A percentile compares a stretch with the other conserved stretches of the same genome.
These are phyloP conservation scores for Mythimna loreyi DNA, from an alignment of 2,888 invertebrate genomes.

Conservation along the genomic window DNA sequence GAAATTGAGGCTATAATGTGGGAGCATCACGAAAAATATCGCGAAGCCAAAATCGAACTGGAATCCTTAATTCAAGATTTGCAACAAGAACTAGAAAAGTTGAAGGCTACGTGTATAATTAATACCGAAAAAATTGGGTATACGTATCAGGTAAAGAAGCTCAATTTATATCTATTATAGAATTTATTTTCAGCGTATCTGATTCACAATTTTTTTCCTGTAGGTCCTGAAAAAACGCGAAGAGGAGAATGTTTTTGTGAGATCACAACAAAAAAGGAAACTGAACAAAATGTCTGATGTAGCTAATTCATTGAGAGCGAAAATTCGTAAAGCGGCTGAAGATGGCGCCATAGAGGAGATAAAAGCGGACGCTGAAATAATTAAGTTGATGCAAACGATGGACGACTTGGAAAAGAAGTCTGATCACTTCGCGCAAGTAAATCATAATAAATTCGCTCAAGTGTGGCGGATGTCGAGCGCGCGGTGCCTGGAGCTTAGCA, in stretches of 20 bases:
- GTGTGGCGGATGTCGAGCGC: slow-evolving; percentile 86
- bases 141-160: slow-evolving; percentile 93
- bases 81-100: slow-evolving; percentile 94
- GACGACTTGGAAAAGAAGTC: slow-evolving; percentile 93
- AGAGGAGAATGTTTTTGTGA: slow-evolving; percentile 95
- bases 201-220: slow-evolving; percentile 19
- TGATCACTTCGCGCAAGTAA: slow-evolving; percentile 91
- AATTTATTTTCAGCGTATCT: background rate
- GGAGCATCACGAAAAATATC: slow-evolving; percentile 93
- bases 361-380: slow-evolving; percentile 93
- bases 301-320: slow-evolving; percentile 92
- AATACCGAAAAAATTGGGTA: slow-evolving; percentile 98
- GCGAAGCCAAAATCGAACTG: slow-evolving; percentile 93
- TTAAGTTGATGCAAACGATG: slow-evolving; percentile 92
- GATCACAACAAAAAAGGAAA: slow-evolving; percentile 94
- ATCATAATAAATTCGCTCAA: slow-evolving; percentile 92
- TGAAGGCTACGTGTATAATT: slow-evolving; percentile 95
- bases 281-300: slow-evolving; percentile 94
- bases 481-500: slow-evolving; percentile 73
- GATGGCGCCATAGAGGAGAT: slow-evolving; percentile 92
- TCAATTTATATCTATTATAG: background rate
- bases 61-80: slow-evolving; percentile 94
- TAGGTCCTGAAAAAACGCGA: slow-evolving; percentile 95
- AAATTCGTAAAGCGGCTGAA: slow-evolving; percentile 92
- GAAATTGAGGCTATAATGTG: slow-evolving; percentile 92